Evolutionary conservation across 2,888 invertebrate genomes (phyloP).

Genomic region (Rhamnusium bicolor): DNA sequence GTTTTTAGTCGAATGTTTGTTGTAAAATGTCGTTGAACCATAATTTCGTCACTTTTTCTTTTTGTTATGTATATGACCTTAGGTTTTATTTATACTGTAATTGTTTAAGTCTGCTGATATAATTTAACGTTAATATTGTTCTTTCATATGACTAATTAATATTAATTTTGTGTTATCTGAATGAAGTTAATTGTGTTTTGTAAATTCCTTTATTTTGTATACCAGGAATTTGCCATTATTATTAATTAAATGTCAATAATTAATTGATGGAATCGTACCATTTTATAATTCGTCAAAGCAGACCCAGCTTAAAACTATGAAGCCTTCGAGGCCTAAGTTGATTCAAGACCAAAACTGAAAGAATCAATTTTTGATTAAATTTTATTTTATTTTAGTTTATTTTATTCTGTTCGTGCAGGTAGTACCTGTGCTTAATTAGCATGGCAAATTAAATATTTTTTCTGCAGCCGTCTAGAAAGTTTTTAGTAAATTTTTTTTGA

Average conservation of each 20-base stretch:
- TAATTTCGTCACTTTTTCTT: constrained; percentile 50
- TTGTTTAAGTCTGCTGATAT: constrained; percentile 50
- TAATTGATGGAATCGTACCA: background rate
- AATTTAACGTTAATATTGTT: constrained; percentile 39
- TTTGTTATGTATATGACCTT: constrained; percentile 45
- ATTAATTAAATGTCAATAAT: constrained; percentile 2
- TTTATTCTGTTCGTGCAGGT: too few species aligned
- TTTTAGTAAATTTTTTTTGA: too few species aligned
- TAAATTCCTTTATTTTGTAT: constrained; percentile 26
- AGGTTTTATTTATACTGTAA: constrained; percentile 41
- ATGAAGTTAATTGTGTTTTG: constrained; percentile 14
- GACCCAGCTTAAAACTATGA: too few species aligned
- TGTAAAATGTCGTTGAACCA: constrained; percentile 54
- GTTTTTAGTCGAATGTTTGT: constrained; percentile 60
- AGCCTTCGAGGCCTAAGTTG: too few species aligned
- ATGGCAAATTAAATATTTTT: too few species aligned
- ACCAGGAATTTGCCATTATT: constrained; percentile 14
- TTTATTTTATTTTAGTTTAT: too few species aligned
- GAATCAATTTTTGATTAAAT: too few species aligned
- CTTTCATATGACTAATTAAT: constrained; percentile 32
- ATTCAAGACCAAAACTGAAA: too few species aligned
- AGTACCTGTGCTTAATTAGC: too few species aligned
- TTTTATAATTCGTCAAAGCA: background rate
- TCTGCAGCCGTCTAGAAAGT: too few species aligned
- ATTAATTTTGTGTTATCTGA: constrained; percentile 28